Conservation (phyloP, 2,888 invertebrate species). For the Mythimna lalbum region DNA sequence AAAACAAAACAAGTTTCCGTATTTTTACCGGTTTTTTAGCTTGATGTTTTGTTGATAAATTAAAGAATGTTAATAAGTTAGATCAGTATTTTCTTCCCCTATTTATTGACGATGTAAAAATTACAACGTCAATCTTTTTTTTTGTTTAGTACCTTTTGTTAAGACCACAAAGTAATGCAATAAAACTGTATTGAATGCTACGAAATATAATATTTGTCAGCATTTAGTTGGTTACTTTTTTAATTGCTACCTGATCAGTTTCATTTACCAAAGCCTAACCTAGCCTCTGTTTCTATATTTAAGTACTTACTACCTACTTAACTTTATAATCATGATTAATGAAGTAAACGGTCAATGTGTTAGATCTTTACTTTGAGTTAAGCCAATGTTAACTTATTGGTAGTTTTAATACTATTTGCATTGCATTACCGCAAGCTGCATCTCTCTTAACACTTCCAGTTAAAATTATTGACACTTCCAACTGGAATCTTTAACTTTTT, state of each 20-base stretch:
- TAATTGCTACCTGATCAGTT: slow-evolving; percentile 32
- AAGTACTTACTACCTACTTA: not conserved
- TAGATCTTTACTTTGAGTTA: slow-evolving; percentile 25
- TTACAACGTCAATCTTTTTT: too few species aligned
- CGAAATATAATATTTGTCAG: slow-evolving; percentile 29
- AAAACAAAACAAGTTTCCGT: slow-evolving; percentile 2
- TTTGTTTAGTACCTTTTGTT: slow-evolving; percentile 30
- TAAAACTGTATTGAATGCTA: slow-evolving; percentile 19
- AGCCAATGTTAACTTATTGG: slow-evolving; percentile 17
- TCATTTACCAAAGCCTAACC: too few species aligned
- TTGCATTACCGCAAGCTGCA: slow-evolving; percentile 58
- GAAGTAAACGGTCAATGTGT: slow-evolving; percentile 8
- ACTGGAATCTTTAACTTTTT: slow-evolving; percentile 51
- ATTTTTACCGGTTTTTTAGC: slow-evolving; percentile 10
- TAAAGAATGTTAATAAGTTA: slow-evolving; percentile 3
- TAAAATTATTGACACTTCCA: slow-evolving; percentile 56
- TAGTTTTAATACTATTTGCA: slow-evolving; percentile 59
- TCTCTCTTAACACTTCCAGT: slow-evolving; percentile 60
- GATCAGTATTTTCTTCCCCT: too few species aligned
- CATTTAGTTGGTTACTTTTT: not conserved
- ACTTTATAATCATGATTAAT: slow-evolving; percentile 38
- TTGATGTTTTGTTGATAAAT: slow-evolving; percentile 25
- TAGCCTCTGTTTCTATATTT: not conserved
- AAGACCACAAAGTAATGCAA: slow-evolving; percentile 22
- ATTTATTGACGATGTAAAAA: too few species aligned